Evolutionary conservation across 2,888 invertebrate genomes (phyloP), one percentile per base, ranked within the genome.

Genomic region (Serrognathus titanus): DNA sequence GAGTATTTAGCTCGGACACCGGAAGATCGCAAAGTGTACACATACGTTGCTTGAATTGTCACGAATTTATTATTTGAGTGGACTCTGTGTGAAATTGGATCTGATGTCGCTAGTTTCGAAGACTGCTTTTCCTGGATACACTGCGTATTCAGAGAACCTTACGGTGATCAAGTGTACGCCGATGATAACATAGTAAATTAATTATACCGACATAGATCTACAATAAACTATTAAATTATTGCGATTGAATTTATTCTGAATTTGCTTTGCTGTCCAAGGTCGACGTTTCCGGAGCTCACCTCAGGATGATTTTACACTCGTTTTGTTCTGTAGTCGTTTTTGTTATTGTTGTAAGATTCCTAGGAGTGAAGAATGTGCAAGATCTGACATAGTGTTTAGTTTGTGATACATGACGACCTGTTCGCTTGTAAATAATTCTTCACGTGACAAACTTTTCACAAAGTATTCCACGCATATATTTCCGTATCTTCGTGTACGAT

Each of bases 1-100:
- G 99, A 99, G 82, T 99, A 99, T 82, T 85, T 99, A 75, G 94
- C 96, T 67, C 88, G 99, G 79, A 96, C 97, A 75, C 91, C 94
- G 57, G 95, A 97, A 80, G 98, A 99, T 85, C 87, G 92, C 81
- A 95, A 95, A 85, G 88, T 94, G 74, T 96, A 96, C 84, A 91
- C 93, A 67, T 96, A 96, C 81, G 93, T 96, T 81, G 95, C 95
- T 83, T 96, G 82, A 84, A 78, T 72, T 37, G 38, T 39, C 24
- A 31, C 24, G 24, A 31, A 31, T 31, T 31, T 31, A 31, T 43
- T 49, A 50, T 48, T 51, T 51, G 51, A 56, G 56, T 56, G 56
- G 48, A 56, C 54, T 54, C 43, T 31, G 6, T 56, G 50, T 51
- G 50, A 51, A 51, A 48, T 51, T 56, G 56, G 56, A 51, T 56